Conservation (phyloP, 1,140 invertebrate species). For the Drosophila aff. region DNA sequence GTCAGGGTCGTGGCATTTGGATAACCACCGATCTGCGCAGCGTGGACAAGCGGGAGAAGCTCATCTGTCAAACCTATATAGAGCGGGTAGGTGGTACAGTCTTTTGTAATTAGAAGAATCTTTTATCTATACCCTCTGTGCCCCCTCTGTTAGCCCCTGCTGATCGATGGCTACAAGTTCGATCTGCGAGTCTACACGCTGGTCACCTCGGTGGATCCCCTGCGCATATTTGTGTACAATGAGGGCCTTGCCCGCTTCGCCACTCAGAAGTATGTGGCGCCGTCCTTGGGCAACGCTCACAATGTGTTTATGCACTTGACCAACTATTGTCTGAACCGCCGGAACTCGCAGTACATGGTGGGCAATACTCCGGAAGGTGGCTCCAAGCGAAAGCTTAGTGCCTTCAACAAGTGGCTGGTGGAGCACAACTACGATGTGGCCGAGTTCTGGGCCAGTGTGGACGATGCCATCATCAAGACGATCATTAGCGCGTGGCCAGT, state of each 20-base stretch:
- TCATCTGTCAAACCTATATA: slow-evolving; percentile 94
- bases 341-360: slow-evolving; percentile 90
- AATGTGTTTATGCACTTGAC: slow-evolving; percentile 98
- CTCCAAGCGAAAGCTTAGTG: slow-evolving; percentile 94
- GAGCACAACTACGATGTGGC: slow-evolving; percentile 90
- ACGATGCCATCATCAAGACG: slow-evolving; percentile 96
- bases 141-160: slow-evolving; percentile 88
- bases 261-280: slow-evolving; percentile 93
- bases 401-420: slow-evolving; percentile 90
- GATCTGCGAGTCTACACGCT: slow-evolving; percentile 98
- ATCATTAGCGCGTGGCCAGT: slow-evolving; percentile 93
- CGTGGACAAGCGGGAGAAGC: slow-evolving; percentile 91
- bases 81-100: slow-evolving; percentile 82
- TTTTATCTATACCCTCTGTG: neutral
- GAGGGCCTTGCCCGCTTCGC: slow-evolving; percentile 97
- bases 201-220: slow-evolving; percentile 97
- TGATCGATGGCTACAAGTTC: slow-evolving; percentile 98
- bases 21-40: slow-evolving; percentile 91
- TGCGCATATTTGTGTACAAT: slow-evolving; percentile 97
- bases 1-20: slow-evolving; percentile 94
- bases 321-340: slow-evolving; percentile 98
- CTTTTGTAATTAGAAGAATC: rapidly evolving
- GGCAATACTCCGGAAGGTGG: slow-evolving; percentile 88
- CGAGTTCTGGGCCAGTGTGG: slow-evolving; percentile 91
- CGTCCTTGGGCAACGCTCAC: slow-evolving; percentile 90